Base-by-base conservation (phyloP, 2,888 invertebrate genomes). In the Mimas tiliae region DNA sequence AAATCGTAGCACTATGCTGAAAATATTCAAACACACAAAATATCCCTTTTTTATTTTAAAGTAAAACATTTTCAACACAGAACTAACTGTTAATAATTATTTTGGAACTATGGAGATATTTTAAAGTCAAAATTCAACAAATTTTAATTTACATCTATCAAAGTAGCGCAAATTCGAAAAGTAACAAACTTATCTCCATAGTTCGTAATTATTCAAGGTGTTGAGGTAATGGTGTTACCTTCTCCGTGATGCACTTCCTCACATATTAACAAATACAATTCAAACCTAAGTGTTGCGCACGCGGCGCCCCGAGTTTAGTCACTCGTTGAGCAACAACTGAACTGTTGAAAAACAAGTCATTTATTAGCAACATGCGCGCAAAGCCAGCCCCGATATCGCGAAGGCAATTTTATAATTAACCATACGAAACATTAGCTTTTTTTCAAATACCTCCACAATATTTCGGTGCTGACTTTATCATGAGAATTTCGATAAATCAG, bases 261-360 rank as follows among this genome's bases (percentile, higher is more conserved):
- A 92, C 80, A 90, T 84, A 91, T 90, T 91, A 90, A 93, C 86
- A 91, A 87, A 89, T 88, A 93, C 89, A 93, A 93, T 90, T 92
- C 91, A 93, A 93, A 93, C 92, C 92, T 93, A 93, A 90, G 92
- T 89, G 91, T 87, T 84, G 91, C 91, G 92, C 93, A 92, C 93
- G 91, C 92, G 82, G 93, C 92, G 93, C 93, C 90, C 89, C 90
- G 89, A 92, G 89, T 92, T 87, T 87, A 92, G 88, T 93, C 93
- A 93, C 93, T 93, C 92, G 89, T 88, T 89, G 93, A 88, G 93
- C 88, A 92, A 93, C 90, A 92, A 93, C 89, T 89, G 91, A 90
- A 90, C 93, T 93, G 93, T 93, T 87, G 93, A 93, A 93, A 93
- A 93, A 93, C 91, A 93, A 93, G 93, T 93, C 80, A 92, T 92